A percentile compares a stretch with the other conserved stretches of the same genome.
Evolutionary conservation across 2,888 invertebrate genomes (phyloP).

Genomic region (Cetonia aurata): DNA sequence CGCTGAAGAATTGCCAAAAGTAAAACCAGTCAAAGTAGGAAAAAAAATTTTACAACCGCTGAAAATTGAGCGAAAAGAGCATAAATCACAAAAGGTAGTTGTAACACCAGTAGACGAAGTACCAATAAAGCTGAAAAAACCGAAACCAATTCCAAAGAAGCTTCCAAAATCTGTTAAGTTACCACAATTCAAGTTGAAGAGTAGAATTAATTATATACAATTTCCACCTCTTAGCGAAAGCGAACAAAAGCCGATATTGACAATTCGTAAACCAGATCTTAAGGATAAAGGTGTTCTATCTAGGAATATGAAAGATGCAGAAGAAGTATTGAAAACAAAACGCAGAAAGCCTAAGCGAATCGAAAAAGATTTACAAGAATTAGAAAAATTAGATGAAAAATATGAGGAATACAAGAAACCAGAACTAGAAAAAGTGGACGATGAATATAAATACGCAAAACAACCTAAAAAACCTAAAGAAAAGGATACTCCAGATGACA

Average conservation of each 20-base stretch:
- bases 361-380: conserved; percentile 61
- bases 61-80: conserved; percentile 58
- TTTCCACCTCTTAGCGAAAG: conserved; percentile 63
- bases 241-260: conserved; percentile 59
- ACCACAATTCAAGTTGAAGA: conserved; percentile 79
- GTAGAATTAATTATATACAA: conserved; percentile 73
- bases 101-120: conserved; percentile 68
- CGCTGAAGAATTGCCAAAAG: conserved; percentile 48
- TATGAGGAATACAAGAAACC: conserved; percentile 64
- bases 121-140: conserved; percentile 75
- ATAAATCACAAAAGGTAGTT: conserved; percentile 69
- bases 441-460: conserved; percentile 61
- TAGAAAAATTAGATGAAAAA: conserved; percentile 67
- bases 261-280: conserved; percentile 59
- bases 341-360: conserved; percentile 59
- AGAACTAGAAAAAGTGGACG: conserved; percentile 59
- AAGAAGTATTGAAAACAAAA: conserved; percentile 61
- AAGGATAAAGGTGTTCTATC: conserved; percentile 67
- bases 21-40: conserved; percentile 45
- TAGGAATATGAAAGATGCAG: conserved; percentile 68
- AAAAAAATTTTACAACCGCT: conserved; percentile 63
- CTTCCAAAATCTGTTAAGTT: conserved; percentile 60
- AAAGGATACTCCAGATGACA: conserved; percentile 60
- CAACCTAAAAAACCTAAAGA: conserved; percentile 67
- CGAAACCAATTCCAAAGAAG: conserved; percentile 65